phyloP scores from a whole-genome alignment of 2,888 invertebrate genomes.

The Malachius bipustulatus region DNA sequence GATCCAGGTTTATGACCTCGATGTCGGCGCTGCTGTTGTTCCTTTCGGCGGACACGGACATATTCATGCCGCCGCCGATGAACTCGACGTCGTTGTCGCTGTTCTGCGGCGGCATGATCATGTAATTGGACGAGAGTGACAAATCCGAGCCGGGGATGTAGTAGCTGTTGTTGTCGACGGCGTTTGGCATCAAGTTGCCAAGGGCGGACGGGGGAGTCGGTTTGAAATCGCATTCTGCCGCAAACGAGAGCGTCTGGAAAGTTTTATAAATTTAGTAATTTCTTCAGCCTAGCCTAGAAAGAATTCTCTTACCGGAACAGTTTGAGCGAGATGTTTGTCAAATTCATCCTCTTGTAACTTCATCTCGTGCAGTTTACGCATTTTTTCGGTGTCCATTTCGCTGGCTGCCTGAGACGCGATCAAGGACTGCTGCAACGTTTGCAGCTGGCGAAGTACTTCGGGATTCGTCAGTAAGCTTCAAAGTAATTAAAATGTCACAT shows the following conservation, averaged over 20 bases:
- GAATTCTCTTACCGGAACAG: conserved; percentile 48
- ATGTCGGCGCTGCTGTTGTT: not conserved
- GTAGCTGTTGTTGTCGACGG: not conserved
- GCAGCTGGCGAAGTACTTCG: conserved; percentile 79
- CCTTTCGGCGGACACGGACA: no score
- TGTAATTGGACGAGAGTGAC: no score
- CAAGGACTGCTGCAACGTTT: conserved; percentile 47
- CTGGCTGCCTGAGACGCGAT: conserved; percentile 44
- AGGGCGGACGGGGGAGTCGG: conserved; percentile 30
- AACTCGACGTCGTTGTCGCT: not conserved
- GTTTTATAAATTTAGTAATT: not conserved
- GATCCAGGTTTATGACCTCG: conserved; percentile 40
- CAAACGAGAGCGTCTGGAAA: conserved; percentile 50
- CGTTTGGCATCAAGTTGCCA: no score
- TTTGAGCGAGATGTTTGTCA: conserved; percentile 62
- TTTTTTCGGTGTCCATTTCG: conserved; percentile 56
- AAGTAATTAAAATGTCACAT: conserved; percentile 25
- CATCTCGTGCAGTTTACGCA: conserved; percentile 55
- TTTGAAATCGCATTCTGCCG: conserved; percentile 52
- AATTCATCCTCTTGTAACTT: conserved; percentile 64
- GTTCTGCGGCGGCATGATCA: no score
- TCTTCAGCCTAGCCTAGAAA: not conserved
- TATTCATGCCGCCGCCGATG: conserved; percentile 1
- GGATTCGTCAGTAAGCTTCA: conserved; percentile 68
- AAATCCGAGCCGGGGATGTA: no score